A percentile compares a stretch with the other conserved stretches of the same genome.
These are phyloP conservation scores for Callorhinus ursinus DNA, from an alignment of 2,113 vertebrate species.

Conservation along the genomic window DNA sequence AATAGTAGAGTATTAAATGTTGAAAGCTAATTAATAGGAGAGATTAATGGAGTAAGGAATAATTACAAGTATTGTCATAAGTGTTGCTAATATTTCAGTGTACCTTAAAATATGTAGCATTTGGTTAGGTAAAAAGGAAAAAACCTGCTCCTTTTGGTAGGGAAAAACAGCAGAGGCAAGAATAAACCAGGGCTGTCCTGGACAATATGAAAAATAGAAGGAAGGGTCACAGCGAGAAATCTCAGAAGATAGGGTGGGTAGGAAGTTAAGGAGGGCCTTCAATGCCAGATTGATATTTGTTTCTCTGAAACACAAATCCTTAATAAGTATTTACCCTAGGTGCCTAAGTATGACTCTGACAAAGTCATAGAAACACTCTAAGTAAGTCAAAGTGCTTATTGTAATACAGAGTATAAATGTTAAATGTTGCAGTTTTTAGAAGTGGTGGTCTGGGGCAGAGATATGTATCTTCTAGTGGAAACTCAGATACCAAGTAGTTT, in stretches of 20 bases:
- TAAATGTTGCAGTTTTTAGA: not conserved
- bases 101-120: not conserved
- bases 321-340: not conserved
- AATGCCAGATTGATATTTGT: not conserved
- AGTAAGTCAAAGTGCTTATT: not conserved
- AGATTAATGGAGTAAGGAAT: not conserved
- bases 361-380: not conserved
- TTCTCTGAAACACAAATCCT: slow-evolving; percentile 11
- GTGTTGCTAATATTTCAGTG: not conserved
- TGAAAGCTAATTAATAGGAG: not conserved
- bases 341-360: not conserved
- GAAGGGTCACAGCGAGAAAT: not conserved
- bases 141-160: not conserved
- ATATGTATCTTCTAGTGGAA: not conserved
- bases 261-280: not conserved
- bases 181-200: not conserved
- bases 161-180: not conserved
- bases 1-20: not conserved
- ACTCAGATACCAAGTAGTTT: not conserved
- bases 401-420: not conserved
- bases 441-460: not conserved
- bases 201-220: not conserved
- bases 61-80: not conserved
- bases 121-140: slow-evolving; percentile 30
- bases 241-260: not conserved